Conservation (phyloP, 2,797 vertebrate genomes). For the Otus scops region DNA sequence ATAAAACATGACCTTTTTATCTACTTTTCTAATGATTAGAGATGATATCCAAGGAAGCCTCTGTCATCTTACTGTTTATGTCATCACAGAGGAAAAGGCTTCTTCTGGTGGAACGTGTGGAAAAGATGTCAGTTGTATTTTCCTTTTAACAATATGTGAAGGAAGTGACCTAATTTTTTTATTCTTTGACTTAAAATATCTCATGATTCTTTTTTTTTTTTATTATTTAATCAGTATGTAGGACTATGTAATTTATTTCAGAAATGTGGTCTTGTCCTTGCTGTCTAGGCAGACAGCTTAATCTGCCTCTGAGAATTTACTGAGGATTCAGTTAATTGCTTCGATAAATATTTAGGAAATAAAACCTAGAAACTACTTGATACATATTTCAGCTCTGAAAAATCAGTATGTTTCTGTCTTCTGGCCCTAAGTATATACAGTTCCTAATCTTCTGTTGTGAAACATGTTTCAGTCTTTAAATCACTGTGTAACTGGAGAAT, state of each 20-base stretch:
- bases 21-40: background rate
- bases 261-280: background rate
- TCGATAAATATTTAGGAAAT: background rate
- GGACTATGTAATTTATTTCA: background rate
- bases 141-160: background rate
- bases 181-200: background rate
- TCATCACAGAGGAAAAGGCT: background rate
- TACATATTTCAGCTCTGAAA: background rate
- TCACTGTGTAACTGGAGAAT: background rate
- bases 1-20: background rate
- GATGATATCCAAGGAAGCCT: background rate
- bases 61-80: background rate
- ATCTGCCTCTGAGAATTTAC: background rate
- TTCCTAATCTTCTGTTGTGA: background rate
- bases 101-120: background rate
- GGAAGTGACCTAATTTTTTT: background rate
- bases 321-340: background rate
- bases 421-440: background rate
- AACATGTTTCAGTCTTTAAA: background rate
- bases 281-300: background rate
- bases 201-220: background rate
- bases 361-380: background rate
- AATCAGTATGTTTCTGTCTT: background rate
- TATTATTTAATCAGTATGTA: background rate
- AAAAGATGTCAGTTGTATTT: background rate